Conservation (phyloP, 2,113 vertebrate species). For the Globicephala melas region DNA sequence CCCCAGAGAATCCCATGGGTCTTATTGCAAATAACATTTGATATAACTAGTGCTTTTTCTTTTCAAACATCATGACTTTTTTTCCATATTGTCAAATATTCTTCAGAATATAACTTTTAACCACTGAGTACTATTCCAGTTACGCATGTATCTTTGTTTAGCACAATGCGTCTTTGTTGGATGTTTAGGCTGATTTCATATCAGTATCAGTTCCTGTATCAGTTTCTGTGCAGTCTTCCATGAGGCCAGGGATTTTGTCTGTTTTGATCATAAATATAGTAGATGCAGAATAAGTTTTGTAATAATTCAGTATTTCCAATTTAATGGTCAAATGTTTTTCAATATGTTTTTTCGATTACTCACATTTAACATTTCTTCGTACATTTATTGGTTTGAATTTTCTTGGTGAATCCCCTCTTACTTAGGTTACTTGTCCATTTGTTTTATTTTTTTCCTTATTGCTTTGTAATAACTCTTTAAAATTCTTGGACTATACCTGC, state of each 20-base stretch:
- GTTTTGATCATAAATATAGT: background rate
- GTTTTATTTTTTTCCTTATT: background rate
- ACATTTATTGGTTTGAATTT: background rate
- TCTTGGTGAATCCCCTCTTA: background rate
- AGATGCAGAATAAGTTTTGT: background rate
- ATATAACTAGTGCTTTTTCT: conserved; percentile 7
- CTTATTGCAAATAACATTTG: background rate
- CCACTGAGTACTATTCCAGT: background rate
- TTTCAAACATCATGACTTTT: background rate
- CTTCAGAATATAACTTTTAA: conserved; percentile 13
- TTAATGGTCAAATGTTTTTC: background rate
- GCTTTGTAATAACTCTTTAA: conserved; percentile 16
- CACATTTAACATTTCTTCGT: background rate
- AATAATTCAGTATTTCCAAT: background rate
- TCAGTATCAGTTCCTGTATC: background rate
- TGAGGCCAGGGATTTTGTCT: background rate
- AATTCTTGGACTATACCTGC: background rate
- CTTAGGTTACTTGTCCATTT: background rate
- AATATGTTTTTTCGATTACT: background rate
- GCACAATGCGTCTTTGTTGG: background rate
- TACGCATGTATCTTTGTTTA: background rate
- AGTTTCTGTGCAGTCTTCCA: background rate
- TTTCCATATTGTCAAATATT: background rate
- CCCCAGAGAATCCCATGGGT: background rate
- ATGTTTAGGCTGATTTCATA: background rate